These are phyloP conservation scores for Charina bottae DNA, from an alignment of 2,113 vertebrate species.

Conservation along the genomic window DNA sequence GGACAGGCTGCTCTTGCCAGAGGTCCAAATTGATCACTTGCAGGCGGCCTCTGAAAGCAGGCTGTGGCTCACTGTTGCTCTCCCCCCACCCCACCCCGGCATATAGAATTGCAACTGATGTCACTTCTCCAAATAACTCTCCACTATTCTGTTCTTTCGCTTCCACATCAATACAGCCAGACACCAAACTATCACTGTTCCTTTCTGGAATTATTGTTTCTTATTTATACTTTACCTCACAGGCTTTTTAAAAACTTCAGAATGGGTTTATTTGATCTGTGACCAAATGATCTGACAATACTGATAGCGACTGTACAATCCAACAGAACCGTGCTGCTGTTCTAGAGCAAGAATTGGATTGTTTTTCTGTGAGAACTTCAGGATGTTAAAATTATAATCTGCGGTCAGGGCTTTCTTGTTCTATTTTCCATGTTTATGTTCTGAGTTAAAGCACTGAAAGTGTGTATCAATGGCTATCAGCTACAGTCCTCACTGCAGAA, in stretches of 20 bases:
- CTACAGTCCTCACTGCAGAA: neutral
- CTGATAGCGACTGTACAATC: neutral
- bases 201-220: neutral
- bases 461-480: neutral
- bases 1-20: neutral
- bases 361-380: neutral
- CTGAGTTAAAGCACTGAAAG: neutral
- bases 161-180: neutral
- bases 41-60: neutral
- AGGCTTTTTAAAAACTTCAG: neutral
- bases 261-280: neutral
- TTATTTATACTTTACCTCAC: neutral
- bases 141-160: neutral
- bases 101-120: neutral
- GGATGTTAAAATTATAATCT: neutral
- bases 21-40: neutral
- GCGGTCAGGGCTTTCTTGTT: neutral
- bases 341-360: neutral
- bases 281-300: neutral
- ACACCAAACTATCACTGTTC: neutral
- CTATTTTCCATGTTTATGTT: neutral
- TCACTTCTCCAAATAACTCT: neutral
- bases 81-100: neutral
- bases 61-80: neutral
- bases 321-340: neutral